Percentiles rank a stretch among this genome's conserved stretches.
Conservation (phyloP, 2,113 vertebrate species). For the Cacatua alba region DNA sequence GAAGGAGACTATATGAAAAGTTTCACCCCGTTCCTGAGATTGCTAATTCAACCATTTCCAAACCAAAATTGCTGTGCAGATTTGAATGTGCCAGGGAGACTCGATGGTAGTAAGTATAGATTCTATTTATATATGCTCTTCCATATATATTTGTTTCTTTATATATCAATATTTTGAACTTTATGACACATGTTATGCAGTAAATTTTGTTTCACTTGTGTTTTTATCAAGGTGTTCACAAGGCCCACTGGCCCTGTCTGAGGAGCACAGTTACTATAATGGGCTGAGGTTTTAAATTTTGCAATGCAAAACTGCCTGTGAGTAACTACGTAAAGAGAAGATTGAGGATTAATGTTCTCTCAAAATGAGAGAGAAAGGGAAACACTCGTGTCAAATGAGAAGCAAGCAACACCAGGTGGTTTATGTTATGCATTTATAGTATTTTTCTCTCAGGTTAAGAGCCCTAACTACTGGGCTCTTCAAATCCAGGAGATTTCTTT, state of each 20-base stretch:
- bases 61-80: neutral
- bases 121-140: neutral
- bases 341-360: neutral
- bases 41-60: neutral
- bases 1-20: neutral
- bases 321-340: neutral
- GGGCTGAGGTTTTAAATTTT: neutral
- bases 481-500: slow-evolving; percentile 12
- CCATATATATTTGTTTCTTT: neutral
- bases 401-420: neutral
- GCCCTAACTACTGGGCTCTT: slow-evolving; percentile 13
- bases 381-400: neutral
- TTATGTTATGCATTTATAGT: neutral
- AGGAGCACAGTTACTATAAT: neutral
- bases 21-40: neutral
- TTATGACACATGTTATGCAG: neutral
- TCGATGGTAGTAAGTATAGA: neutral
- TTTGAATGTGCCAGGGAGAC: neutral
- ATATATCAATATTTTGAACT: neutral
- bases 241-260: neutral
- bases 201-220: neutral
- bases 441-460: slow-evolving; percentile 40
- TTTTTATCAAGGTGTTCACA: neutral
- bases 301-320: neutral
- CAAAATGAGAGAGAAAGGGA: neutral